These are phyloP conservation scores for Halcyon senegalensis DNA, from an alignment of 2,113 vertebrate species.

Conservation along the genomic window DNA sequence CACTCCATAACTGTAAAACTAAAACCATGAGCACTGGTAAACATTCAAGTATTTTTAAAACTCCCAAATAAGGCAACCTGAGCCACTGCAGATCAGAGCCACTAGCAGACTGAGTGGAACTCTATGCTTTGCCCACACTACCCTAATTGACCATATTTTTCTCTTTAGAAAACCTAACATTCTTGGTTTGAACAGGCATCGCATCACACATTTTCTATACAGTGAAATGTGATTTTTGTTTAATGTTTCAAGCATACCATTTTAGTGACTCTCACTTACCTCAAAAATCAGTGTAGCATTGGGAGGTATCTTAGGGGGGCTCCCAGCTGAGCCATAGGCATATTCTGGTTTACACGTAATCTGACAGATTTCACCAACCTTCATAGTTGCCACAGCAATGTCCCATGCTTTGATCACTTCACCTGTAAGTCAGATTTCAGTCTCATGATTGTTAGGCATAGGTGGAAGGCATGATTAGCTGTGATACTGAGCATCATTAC, in stretches of 20 bases:
- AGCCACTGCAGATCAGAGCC: background rate
- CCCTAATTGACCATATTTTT: background rate
- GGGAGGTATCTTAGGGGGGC: conserved; percentile 96
- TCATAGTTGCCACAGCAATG: conserved; percentile 94
- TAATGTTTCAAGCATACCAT: background rate
- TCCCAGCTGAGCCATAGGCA: conserved; percentile 93
- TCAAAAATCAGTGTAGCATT: conserved; percentile 91
- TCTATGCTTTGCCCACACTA: background rate
- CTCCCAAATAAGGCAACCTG: background rate
- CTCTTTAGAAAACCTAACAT: background rate
- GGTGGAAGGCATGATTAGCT: background rate
- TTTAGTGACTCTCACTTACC: conserved; percentile 72
- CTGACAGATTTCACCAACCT: conserved; percentile 88
- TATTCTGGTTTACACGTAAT: conserved; percentile 94
- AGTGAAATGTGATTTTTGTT: background rate
- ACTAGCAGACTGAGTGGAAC: background rate
- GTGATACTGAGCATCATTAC: background rate
- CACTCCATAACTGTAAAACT: background rate
- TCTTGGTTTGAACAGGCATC: background rate
- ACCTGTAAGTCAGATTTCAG: conserved; percentile 73
- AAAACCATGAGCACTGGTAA: background rate
- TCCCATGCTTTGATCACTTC: conserved; percentile 99
- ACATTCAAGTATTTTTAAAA: background rate
- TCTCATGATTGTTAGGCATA: background rate
- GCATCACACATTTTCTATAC: background rate